These are phyloP conservation scores for Cantharis nigra DNA, from an alignment of 2,888 invertebrate genomes.

Conservation along the genomic window DNA sequence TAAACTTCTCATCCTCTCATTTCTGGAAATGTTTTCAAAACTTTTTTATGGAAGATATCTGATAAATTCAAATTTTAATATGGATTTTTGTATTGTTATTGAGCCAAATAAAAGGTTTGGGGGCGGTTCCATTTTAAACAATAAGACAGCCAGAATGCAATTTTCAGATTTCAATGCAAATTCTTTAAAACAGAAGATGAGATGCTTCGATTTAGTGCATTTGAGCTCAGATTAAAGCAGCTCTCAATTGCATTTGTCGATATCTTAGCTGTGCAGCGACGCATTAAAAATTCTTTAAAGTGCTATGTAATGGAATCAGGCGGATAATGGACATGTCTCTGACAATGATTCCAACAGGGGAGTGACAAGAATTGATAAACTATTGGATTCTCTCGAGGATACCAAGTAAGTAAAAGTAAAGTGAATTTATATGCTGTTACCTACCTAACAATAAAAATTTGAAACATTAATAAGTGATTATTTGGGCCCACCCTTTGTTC, in stretches of 20 bases:
- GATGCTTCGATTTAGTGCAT: neutral
- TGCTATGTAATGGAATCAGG: neutral
- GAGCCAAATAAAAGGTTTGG: neutral
- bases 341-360: neutral
- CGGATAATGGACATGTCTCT: neutral
- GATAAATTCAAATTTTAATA: neutral
- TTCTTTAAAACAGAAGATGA: neutral
- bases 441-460: too few relatives aligned
- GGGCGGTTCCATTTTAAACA: neutral
- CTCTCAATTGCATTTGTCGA: neutral
- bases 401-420: neutral
- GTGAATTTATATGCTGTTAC: too few relatives aligned
- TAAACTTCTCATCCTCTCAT: neutral
- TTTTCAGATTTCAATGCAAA: neutral
- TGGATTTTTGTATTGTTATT: neutral
- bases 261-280: neutral
- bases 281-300: neutral
- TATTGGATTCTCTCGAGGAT: neutral
- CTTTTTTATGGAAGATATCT: neutral
- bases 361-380: neutral
- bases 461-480: too few relatives aligned
- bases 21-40: neutral
- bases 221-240: neutral
- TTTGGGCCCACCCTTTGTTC: too few relatives aligned
- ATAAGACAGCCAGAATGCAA: too few relatives aligned